Conservation (phyloP, 1,140 invertebrate species). For the Lutraria rhynchaena region DNA sequence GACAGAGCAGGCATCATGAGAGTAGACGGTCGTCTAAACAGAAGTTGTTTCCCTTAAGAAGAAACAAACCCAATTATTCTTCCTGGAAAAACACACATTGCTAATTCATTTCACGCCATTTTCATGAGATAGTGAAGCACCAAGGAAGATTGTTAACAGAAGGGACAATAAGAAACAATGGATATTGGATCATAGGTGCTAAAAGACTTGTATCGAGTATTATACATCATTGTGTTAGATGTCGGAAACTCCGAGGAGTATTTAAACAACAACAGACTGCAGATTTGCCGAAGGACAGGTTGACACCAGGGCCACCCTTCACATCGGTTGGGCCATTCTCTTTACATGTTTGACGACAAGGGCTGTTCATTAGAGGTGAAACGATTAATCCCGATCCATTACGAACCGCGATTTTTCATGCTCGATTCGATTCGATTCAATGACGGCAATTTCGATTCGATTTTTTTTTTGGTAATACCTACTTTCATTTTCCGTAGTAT, state of each 20-base stretch:
- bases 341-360: conserved; percentile 35
- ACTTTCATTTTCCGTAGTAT: too few relatives aligned
- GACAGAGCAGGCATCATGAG: conserved; percentile 2
- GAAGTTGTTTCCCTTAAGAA: conserved; percentile 26
- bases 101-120: conserved; percentile 39
- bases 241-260: conserved; percentile 21
- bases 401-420: too few relatives aligned
- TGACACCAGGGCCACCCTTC: conserved; percentile 22
- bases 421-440: too few relatives aligned
- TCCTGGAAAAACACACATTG: conserved; percentile 1
- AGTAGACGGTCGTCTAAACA: conserved; percentile 20
- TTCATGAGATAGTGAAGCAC: conserved; percentile 50
- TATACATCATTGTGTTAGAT: conserved; percentile 24
- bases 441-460: too few relatives aligned
- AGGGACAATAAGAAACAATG: conserved; percentile 23
- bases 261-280: conserved; percentile 4
- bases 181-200: conserved; percentile 59
- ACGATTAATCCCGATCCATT: too few relatives aligned
- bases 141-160: conserved; percentile 50
- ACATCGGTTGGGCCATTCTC: conserved; percentile 20
- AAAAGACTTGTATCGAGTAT: conserved; percentile 18
- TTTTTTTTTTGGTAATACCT: too few relatives aligned
- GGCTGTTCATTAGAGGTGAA: conserved; percentile 42
- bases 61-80: background rate
- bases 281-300: conserved; percentile 20